Evolutionary conservation across 2,113 vertebrate species (phyloP), one percentile per base, ranked within the genome.

Genomic region (Tachuris rubrigastra): DNA sequence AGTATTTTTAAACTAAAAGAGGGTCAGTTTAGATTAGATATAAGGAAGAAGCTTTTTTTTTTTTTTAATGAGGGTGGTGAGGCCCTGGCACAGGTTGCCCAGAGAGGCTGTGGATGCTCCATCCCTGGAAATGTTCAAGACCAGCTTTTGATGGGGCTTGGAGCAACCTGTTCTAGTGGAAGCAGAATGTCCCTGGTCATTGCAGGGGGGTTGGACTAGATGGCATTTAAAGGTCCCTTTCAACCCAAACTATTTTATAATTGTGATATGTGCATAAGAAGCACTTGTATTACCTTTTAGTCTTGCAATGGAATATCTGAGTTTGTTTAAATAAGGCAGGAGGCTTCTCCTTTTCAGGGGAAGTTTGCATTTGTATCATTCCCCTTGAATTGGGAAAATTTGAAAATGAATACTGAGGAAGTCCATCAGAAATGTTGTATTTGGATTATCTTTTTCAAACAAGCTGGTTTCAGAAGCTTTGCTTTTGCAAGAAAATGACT

Each of bases 11-110:
- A 63, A 9, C 18, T 24, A 4, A 33, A 37, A 49, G 22, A 56
- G 14, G 6, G 6, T 25, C 31, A 5, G 14, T 3, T 90, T 42
- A 65, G 41, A 7, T 76, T 62, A 62, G 53, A 4, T 41, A 35
- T 8, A 44, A 28, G 41, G 22, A 50, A 20, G 15, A 27, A 62
- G 22, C 14, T 20, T 62, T 69, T 49, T 20, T 46, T 42, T 13
- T 42, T 42, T 47, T 20, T 17, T 19, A 13, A 0, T 42, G 35
- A 49, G 22, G 5, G 5, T 41, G 9, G 9, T 6, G 47, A 50
- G 46, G 19, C 25, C 18, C 47, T 69, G 67, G 27, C 74, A 39
- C n/a, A 16, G 46, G 46, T 50, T 50, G 30, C 10, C 5, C 58
- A 16, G 58, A n/a, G 35, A 63, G 12, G 9, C 59, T 50, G 35